Conservation (phyloP, 2,888 invertebrate species). For the Hoplodrina ambigua region DNA sequence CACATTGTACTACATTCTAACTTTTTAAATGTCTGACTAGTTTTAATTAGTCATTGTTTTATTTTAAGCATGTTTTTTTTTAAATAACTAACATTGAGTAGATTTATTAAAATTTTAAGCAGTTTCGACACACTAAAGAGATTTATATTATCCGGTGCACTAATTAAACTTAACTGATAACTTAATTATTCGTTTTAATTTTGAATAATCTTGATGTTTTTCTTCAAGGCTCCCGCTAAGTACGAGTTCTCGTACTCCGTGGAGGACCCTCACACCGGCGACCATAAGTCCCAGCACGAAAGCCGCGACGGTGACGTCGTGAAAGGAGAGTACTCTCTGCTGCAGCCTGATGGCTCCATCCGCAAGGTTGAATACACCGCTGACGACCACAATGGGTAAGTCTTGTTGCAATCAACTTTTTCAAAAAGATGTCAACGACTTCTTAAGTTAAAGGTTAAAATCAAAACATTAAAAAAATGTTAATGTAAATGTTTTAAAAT, state of each 20-base stretch:
- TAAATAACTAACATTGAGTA: constrained; percentile 11
- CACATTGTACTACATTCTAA: constrained; percentile 6
- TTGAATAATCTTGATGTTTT: not conserved
- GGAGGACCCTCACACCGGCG: constrained; percentile 90
- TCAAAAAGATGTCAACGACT: not conserved
- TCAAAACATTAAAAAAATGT: not conserved
- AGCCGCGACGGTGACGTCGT: constrained; percentile 86
- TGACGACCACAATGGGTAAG: constrained; percentile 89
- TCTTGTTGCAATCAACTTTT: not conserved
- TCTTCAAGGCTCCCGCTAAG: constrained; percentile 85
- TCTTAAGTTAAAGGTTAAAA: not conserved
- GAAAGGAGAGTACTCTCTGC: constrained; percentile 89
- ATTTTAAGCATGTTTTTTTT: not conserved
- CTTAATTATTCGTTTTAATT: not conserved
- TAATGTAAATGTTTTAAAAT: not conserved
- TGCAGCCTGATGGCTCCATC: constrained; percentile 90
- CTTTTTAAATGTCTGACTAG: not conserved
- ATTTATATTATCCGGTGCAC: constrained; percentile 3
- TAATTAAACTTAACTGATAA: constrained; percentile 2
- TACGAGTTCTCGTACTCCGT: constrained; percentile 91
- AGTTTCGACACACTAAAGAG: not conserved
- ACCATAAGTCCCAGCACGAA: constrained; percentile 88
- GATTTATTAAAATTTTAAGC: not conserved
- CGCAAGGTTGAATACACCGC: constrained; percentile 90
- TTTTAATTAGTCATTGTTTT: constrained; percentile 23